Base-by-base conservation (phyloP, 2,113 vertebrate species). In the Ovibos moschatus region DNA sequence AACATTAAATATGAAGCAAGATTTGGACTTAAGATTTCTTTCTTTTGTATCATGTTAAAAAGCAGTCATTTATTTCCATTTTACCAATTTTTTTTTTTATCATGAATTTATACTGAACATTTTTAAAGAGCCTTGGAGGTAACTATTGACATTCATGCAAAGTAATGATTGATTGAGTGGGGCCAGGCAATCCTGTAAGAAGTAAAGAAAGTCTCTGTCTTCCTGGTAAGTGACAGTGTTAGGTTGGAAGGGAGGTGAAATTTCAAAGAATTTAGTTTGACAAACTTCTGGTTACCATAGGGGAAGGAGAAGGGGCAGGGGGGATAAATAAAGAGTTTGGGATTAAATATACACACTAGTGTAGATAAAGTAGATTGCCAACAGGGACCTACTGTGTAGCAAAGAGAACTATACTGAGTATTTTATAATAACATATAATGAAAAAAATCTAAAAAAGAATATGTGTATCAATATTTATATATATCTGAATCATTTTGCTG, bases 1-100 rank as follows among this genome's bases (percentile, higher is more conserved):
- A 92, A 76, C 74, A 55, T 62, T 81, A 97, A 85, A 51, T 13
- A 45, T 21, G 76, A 97, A 87, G 58, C 53, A 95, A 92, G 76
- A 95, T 97, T 94, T 95, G 85, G 57, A 94, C 90, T 62, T 85
- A 50, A 92, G 62, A 78, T 85, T 67, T 23, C 64, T 94, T 67
- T 64, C 78, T 79, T 92, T 86, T 96, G 92, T 94, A 82, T 97
- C 53, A 53, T 97, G 50, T 97, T 97, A 86, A 94, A 97, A 96
- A 81, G 33, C 13, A 84, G 57, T 17, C 19, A 85, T 92, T 96
- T 94, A 88, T 97, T 96, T 95, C 67, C 62, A 83, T 89, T 94
- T 97, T 91, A 57, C 88, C 76, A 86, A 92, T 67, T 17, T n/a
- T 93, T 97, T 45, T 45, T 6, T 74, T 71, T 0, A 96, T 95